Conservation (phyloP, 2,113 vertebrate genomes). For the Phaethornis superciliosus region DNA sequence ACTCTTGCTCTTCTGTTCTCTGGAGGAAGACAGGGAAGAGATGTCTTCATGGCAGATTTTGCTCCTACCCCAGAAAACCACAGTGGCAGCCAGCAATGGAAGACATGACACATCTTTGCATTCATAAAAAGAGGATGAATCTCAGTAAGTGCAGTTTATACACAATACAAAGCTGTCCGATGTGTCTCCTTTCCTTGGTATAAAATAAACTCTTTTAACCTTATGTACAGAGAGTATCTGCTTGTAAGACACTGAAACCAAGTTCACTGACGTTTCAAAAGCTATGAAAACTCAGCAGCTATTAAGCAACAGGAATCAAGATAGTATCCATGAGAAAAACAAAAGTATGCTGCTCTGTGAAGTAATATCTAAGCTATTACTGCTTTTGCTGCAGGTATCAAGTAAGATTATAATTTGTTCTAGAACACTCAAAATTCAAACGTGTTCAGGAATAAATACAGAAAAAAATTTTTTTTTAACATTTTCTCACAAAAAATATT, state of each 20-base stretch:
- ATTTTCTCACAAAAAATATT: neutral
- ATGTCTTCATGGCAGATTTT: neutral
- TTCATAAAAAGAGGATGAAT: neutral
- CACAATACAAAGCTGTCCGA: neutral
- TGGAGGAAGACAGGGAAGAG: neutral
- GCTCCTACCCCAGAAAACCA: neutral
- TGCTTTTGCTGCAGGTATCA: neutral
- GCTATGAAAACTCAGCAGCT: neutral
- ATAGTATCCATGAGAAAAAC: neutral
- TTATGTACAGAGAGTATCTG: neutral
- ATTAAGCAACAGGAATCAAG: neutral
- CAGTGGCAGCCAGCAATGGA: neutral
- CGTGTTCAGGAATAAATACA: neutral
- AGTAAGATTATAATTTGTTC: neutral
- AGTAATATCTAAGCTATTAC: neutral
- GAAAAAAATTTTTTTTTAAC: neutral
- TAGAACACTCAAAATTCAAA: neutral
- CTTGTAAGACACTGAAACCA: neutral
- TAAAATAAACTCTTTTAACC: neutral
- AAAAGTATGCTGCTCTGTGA: neutral
- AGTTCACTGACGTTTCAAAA: constrained; percentile 18
- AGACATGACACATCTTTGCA: neutral
- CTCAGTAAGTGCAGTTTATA: neutral
- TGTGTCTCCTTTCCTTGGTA: neutral
- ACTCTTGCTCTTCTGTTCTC: neutral